Evolutionary conservation across 2,888 invertebrate species (phyloP), one percentile per base, ranked within the genome.

Genomic region (Andrena minutula): DNA sequence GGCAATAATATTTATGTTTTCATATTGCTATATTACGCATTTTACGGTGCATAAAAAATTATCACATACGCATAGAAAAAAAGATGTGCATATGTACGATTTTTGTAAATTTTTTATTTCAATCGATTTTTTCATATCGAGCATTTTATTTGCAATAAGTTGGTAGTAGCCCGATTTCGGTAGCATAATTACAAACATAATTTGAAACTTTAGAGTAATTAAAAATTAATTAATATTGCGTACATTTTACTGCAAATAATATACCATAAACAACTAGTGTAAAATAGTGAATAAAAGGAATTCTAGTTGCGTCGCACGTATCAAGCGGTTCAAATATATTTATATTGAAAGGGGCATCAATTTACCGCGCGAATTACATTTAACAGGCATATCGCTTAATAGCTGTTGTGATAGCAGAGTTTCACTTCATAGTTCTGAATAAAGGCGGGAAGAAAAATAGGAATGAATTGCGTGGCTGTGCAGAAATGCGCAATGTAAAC

Each of bases 311-410:
- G 16, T 16, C 4, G 16, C 1, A 30, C 5, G 1, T 23, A 60
- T 35, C 30, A 16, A 23, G 8, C 20, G 7, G 35, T 28, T n/a
- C 3, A 10, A 32, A 63, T 12, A 49, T 4, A 65, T 56, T 41
- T 49, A 20, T 5, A 30, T 10, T 6, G 41, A 56, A 56, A n/a
- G 20, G 12, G 35, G 68, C 49, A 72, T n/a, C 26, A 28, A 76
- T 47, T 82, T 76, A 32, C 64, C 82, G 72, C 82, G 76, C 66
- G 16, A 81, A 75, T 47, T 30, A 1, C n/a, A 6, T 49, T 49
- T 32, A 64, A 51, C 47, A 12, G 51, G 30, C 26, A 23, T 3
- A 28, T 49, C n/a, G 71, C 71, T 72, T 51, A 30, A 16, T 6
- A 26, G 30, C 10, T 8, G 2, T 8, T 32, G 5, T n/a, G 0